Conservation (phyloP, 2,113 vertebrate genomes). For the Lanius ludovicianus region DNA sequence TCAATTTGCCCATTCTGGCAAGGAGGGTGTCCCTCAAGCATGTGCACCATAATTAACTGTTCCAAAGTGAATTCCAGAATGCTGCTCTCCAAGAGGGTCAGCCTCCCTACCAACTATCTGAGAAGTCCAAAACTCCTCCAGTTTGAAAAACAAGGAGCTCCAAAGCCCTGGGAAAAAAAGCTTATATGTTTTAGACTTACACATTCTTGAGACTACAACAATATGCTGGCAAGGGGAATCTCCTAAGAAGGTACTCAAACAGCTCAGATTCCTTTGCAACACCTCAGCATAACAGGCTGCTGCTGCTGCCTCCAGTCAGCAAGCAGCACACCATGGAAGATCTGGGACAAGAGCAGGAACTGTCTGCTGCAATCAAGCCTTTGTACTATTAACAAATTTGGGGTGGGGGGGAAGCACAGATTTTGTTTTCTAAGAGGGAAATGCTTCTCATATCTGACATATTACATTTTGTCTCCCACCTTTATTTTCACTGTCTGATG, state of each 20-base stretch:
- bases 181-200: neutral
- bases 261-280: neutral
- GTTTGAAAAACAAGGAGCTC: neutral
- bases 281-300: neutral
- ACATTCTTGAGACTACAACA: neutral
- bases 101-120: neutral
- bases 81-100: neutral
- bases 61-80: neutral
- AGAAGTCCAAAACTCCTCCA: neutral
- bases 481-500: neutral
- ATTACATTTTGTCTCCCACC: neutral
- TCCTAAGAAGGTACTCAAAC: neutral
- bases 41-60: neutral
- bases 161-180: neutral
- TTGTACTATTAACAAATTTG: neutral
- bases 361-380: neutral
- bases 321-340: neutral
- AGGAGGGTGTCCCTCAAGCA: neutral
- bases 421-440: neutral
- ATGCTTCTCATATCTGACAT: neutral
- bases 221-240: neutral
- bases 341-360: neutral
- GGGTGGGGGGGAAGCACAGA: neutral
- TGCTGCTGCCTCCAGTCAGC: neutral
- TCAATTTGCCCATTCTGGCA: neutral